These are phyloP conservation scores for Ornithoptera alexandrae DNA, from an alignment of 2,888 invertebrate species.

Conservation along the genomic window DNA sequence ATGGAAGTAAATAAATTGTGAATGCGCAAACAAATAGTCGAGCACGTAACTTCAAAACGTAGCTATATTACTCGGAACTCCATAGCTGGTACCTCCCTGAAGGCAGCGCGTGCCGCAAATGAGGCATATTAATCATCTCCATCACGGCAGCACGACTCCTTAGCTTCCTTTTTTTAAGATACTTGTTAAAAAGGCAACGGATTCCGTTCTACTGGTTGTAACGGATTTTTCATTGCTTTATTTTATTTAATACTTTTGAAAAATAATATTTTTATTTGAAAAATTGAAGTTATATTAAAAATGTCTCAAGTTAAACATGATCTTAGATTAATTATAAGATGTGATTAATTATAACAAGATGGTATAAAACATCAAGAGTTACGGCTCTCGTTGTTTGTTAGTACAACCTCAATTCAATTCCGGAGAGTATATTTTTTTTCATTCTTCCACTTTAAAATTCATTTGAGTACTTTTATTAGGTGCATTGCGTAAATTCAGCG, in stretches of 20 bases:
- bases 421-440: background rate
- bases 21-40: slow-evolving; percentile 72
- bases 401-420: background rate
- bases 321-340: background rate
- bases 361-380: background rate
- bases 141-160: slow-evolving; percentile 73
- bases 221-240: slow-evolving; percentile 36
- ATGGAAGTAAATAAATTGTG: slow-evolving; percentile 73
- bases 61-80: slow-evolving; percentile 43
- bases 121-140: slow-evolving; percentile 77
- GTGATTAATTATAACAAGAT: background rate
- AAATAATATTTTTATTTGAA: background rate
- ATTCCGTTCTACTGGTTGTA: slow-evolving; percentile 40
- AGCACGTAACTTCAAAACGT: slow-evolving; percentile 59
- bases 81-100: slow-evolving; percentile 38
- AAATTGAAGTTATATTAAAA: background rate
- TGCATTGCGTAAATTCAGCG: slow-evolving; percentile 47
- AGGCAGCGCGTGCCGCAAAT: slow-evolving; percentile 69
- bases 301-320: background rate
- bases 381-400: background rate
- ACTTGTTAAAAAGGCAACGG: slow-evolving; percentile 57
- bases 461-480: slow-evolving; percentile 30
- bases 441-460: slow-evolving; percentile 9
- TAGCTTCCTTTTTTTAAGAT: slow-evolving; percentile 69
- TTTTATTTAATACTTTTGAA: background rate